Evolutionary conservation across 2,113 vertebrate species (phyloP), one percentile per base, ranked within the genome.

Genomic region (Rafetus swinhoei): DNA sequence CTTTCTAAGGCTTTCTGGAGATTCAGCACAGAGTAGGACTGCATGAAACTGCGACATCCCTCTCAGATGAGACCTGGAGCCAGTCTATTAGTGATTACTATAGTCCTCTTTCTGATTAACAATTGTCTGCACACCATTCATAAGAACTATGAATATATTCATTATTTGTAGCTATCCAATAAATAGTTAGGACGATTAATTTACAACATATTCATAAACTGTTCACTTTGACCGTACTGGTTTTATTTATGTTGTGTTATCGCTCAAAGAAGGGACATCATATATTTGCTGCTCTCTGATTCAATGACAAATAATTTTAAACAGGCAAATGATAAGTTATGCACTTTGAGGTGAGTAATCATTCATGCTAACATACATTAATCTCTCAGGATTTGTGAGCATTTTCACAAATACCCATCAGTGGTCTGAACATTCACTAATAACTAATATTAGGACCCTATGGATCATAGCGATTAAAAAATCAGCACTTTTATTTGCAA

Each of bases 211-310:
- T 16, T 93, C 59, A 53, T 12, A 62, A 89, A 24, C 13, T 25
- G 65, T 88, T 93, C 77, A 16, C 90, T 93, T 94, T 81, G 2
- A 89, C n/a, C 15, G 7, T 54, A 9, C 90, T 94, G 84, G 18
- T 90, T 82, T 59, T 82, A 25, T 82, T 95, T 0, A 81, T 95
- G 91, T 90, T 94, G 92, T 93, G 52, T 82, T 18, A 65, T 86
- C 93, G 18, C 59, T 90, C 29, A 89, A 65, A 89, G 90, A 92
- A 56, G 7, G 16, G 7, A 88, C 86, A 92, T 81, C 22, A 8
- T 25, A 77, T 86, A 77, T 92, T 86, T 95, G 93, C 65, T 93
- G 85, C 11, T 89, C 65, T 86, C 53, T 77, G 21, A 77, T 50
- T 84, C 79, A 54, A 80, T 86, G 81, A 62, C 25, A 88, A 91